Conservation (phyloP, 2,888 invertebrate species). For the Parnassius orleans region DNA sequence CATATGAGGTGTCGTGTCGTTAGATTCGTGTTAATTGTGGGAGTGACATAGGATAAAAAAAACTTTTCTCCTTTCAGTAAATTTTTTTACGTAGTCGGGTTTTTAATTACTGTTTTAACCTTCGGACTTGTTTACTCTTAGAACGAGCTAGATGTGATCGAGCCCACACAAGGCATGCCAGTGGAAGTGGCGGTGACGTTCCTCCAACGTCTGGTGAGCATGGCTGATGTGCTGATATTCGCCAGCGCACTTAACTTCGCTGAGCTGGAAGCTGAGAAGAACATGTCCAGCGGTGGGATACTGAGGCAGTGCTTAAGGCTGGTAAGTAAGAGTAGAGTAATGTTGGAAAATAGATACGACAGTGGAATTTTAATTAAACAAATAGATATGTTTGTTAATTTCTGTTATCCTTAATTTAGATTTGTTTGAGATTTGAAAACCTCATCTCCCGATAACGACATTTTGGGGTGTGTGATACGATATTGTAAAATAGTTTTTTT, state of each 20-base stretch:
- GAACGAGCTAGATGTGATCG: constrained; percentile 99
- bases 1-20: too few relatives aligned
- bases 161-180: constrained; percentile 99
- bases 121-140: constrained; percentile 53
- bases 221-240: constrained; percentile 99
- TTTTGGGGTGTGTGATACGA: too few relatives aligned
- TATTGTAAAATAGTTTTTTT: too few relatives aligned
- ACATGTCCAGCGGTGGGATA: constrained; percentile 99
- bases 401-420: too few relatives aligned
- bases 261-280: constrained; percentile 99
- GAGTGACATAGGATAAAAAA: too few relatives aligned
- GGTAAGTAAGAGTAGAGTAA: constrained; percentile 75
- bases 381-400: too few relatives aligned
- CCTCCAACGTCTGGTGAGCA: constrained; percentile 97
- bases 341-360: not conserved
- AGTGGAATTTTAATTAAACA: not conserved
- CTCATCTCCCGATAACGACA: too few relatives aligned
- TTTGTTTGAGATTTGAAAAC: too few relatives aligned
- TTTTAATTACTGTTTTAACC: too few relatives aligned
- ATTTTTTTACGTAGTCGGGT: too few relatives aligned
- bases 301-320: constrained; percentile 96
- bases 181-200: constrained; percentile 99
- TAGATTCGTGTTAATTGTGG: too few relatives aligned
- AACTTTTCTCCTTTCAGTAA: too few relatives aligned
- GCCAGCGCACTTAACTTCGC: constrained; percentile 98